phyloP scores from a whole-genome alignment of 2,113 vertebrate genomes.

The Brachyhypopomus gauderio region DNA sequence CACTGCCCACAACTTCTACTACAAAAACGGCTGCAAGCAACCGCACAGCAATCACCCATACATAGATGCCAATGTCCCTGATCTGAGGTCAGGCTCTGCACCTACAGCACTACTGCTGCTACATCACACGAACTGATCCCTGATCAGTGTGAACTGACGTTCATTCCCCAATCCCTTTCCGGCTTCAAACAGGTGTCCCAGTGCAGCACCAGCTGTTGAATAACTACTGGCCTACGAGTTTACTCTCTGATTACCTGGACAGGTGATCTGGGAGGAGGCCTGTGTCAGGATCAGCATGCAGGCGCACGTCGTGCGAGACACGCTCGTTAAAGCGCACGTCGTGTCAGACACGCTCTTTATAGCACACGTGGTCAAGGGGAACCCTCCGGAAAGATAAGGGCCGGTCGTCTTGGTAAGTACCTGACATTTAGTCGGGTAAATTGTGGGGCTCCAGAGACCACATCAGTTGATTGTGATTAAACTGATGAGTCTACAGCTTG shows the following conservation, averaged over 20 bases:
- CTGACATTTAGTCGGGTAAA: conserved; percentile 35
- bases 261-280: not conserved
- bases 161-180: not conserved
- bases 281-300: not conserved
- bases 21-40: not conserved
- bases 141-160: not conserved
- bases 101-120: too few relatives aligned
- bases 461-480: conserved; percentile 15
- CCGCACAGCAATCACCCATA: not conserved
- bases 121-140: not conserved
- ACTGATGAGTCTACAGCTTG: not conserved
- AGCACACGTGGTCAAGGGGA: not conserved
- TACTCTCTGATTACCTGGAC: conserved; percentile 15
- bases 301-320: not conserved
- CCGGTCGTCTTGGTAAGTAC: conserved; percentile 34
- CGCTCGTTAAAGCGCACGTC: too few relatives aligned
- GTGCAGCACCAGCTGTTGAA: not conserved
- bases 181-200: too few relatives aligned
- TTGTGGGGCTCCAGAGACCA: conserved; percentile 20
- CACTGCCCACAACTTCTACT: not conserved
- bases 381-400: not conserved
- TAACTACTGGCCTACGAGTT: not conserved
- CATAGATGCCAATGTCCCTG: not conserved
- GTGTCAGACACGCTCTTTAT: not conserved
- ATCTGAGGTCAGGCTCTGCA: conserved; percentile 2